Base-by-base conservation (phyloP, 1,140 invertebrate genomes). In the Drosophila ercepeae region DNA sequence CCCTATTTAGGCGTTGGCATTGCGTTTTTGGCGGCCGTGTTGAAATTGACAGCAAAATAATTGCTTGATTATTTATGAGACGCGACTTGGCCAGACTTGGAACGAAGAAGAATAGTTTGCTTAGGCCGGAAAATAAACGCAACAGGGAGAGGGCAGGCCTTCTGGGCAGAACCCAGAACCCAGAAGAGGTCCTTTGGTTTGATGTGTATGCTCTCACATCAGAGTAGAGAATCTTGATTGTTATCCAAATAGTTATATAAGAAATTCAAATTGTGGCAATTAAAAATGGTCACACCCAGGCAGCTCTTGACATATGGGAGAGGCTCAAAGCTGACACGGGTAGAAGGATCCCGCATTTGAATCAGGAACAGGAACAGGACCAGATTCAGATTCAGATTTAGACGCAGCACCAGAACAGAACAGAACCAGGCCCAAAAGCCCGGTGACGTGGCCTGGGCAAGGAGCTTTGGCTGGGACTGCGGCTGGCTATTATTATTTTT, bases 41-140 rank as follows among this genome's bases (percentile, higher is more conserved):
- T 89, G 86, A 88, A 89, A 89, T 89, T 89, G 86, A 89, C 86
- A 89, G 86, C 64, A 89, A 90, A 89, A 89, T 89, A 89, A 89
- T 89, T 89, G 86, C 81, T 86, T 81, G 77, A 82, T 89, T 89
- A 89, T 89, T 89, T 89, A 89, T 89, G 86, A 74, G 79, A 65
- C 74, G 74, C 79, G 60, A 79, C 71, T 83, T 21, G 73, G 45
- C 49, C 52, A 52, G 73, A 58, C 75, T 63, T 23, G 2, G n/a
- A 14, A 25, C 48, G 27, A 19, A 42, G 8, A 58, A 13, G 27
- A 21, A 42, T 75, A 55, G 65, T 72, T 84, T 75, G 53, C 36
- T 63, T 72, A 71, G 59, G 70, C 57, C 42, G 8, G 13, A 29
- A 16, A 25, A 13, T 42, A 42, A 49, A 45, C 18, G 34, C 34